phyloP scores from a whole-genome alignment of 2,113 vertebrate species.

The Actenoides lindsayi region DNA sequence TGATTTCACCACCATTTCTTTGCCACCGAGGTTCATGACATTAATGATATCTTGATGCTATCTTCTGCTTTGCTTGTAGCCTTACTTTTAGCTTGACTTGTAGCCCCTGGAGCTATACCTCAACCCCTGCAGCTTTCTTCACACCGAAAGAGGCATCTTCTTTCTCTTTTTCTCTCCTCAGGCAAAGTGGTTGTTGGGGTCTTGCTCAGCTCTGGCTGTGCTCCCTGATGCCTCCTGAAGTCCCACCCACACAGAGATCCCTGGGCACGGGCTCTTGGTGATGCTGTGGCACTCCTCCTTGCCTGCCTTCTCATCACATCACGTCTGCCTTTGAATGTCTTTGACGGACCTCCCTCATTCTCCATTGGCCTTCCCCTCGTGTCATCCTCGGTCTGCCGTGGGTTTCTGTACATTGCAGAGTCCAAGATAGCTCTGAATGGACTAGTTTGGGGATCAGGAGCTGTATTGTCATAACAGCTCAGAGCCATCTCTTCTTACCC shows the following conservation, averaged over 20 bases:
- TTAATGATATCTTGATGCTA: background rate
- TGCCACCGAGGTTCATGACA: background rate
- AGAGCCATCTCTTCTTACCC: background rate
- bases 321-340: background rate
- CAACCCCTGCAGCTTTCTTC: background rate
- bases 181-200: fast-evolving
- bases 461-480: background rate
- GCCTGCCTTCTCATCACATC: background rate
- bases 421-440: background rate
- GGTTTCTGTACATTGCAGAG: background rate
- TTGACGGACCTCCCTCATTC: background rate
- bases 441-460: background rate
- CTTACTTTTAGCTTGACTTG: background rate
- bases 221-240: background rate
- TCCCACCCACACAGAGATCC: background rate
- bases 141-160: background rate
- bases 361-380: background rate
- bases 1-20: background rate
- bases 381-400: background rate
- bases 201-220: background rate
- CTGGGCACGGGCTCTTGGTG: background rate
- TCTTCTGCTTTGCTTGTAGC: background rate
- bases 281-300: background rate
- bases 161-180: background rate
- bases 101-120: background rate